These are phyloP conservation scores for Paratilapia polleni DNA, from an alignment of 2,113 vertebrate genomes.

Conservation along the genomic window DNA sequence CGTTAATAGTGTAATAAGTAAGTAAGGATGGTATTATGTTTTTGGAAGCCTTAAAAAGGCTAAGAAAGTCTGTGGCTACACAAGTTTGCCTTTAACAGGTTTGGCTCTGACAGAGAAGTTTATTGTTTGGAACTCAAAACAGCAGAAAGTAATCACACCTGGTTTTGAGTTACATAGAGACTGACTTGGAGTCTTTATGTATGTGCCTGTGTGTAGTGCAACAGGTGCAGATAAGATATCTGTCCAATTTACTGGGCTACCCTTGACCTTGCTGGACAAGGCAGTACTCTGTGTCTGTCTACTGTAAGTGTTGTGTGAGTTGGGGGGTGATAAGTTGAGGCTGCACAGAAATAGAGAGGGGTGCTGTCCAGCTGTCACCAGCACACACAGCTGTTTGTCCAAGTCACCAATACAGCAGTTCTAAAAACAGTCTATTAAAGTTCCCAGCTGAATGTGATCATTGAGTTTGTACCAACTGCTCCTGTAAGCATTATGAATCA, in stretches of 20 bases:
- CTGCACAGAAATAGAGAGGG: slow-evolving; percentile 54
- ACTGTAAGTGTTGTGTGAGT: not conserved
- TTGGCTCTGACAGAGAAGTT: not conserved
- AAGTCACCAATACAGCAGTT: slow-evolving; percentile 22
- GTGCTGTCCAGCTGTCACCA: slow-evolving; percentile 60
- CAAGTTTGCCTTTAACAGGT: too few species aligned
- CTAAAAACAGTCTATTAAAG: not conserved
- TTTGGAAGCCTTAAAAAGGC: too few species aligned
- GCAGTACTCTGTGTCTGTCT: not conserved
- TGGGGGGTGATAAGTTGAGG: not conserved
- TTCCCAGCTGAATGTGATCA: not conserved
- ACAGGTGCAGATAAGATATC: slow-evolving; percentile 74
- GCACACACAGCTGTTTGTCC: slow-evolving; percentile 48
- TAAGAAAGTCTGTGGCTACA: too few species aligned
- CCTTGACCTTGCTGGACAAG: slow-evolving; percentile 60
- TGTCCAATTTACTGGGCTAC: slow-evolving; percentile 14
- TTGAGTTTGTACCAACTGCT: not conserved
- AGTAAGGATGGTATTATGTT: not conserved
- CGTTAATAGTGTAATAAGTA: not conserved
- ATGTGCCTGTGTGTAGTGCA: slow-evolving; percentile 30
- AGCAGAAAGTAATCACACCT: not conserved
- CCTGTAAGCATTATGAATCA: not conserved
- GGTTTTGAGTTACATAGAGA: not conserved
- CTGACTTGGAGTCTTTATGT: slow-evolving; percentile 1
- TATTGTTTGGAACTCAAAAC: not conserved